These are phyloP conservation scores for Meriones unguiculatus DNA, from an alignment of 2,113 vertebrate species.

Conservation along the genomic window DNA sequence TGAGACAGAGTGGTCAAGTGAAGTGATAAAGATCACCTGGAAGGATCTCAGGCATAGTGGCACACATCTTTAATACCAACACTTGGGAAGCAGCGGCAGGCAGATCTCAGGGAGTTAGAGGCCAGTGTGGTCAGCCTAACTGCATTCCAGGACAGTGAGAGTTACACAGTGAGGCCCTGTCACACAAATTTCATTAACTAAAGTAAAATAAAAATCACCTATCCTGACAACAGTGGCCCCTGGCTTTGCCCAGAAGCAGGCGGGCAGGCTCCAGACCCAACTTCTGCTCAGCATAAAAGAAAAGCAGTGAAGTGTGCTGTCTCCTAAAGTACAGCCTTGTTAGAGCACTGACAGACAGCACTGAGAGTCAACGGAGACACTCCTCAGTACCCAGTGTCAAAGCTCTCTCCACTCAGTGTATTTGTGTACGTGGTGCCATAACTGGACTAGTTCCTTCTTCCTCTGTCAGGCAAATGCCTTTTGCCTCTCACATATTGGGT, in stretches of 20 bases:
- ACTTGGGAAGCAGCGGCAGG: background rate
- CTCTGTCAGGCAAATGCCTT: slow-evolving; percentile 39
- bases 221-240: background rate
- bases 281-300: background rate
- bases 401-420: background rate
- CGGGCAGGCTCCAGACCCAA: background rate
- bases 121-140: background rate
- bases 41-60: background rate
- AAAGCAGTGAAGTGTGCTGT: background rate
- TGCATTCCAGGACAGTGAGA: background rate
- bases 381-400: background rate
- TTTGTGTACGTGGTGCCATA: background rate
- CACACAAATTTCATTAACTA: background rate
- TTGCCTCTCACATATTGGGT: background rate
- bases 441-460: background rate
- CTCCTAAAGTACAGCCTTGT: background rate
- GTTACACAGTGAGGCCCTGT: background rate
- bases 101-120: background rate
- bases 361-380: background rate
- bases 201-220: background rate
- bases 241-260: background rate
- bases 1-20: background rate
- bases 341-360: background rate
- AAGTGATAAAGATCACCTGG: background rate
- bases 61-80: background rate